A percentile compares a stretch with the other conserved stretches of the same genome.
Evolutionary conservation across 2,113 vertebrate species (phyloP).

Genomic region (Neofelis nebulosa): DNA sequence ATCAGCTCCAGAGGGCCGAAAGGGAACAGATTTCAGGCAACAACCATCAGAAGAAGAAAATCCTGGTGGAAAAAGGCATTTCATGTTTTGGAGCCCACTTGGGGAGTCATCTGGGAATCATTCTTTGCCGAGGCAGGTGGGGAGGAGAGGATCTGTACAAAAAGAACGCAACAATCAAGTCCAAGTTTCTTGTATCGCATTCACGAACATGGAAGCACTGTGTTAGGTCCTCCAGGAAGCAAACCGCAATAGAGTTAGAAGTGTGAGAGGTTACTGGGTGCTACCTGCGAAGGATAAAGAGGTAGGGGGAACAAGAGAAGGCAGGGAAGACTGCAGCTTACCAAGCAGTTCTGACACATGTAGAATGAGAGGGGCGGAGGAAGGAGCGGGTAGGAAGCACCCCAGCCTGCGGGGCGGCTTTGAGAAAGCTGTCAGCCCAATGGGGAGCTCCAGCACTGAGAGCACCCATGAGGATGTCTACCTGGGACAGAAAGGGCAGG

Average conservation of each 20-base stretch:
- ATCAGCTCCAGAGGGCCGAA: neutral
- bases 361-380: neutral
- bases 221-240: neutral
- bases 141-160: neutral
- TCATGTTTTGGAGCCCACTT: neutral
- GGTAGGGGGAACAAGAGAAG: neutral
- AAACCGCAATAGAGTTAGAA: neutral
- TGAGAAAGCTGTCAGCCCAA: neutral
- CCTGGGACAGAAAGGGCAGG: fast-evolving
- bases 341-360: neutral
- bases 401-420: neutral
- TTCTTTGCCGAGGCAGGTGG: neutral
- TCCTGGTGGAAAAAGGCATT: neutral
- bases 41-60: slow-evolving; percentile 20
- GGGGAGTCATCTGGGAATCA: neutral
- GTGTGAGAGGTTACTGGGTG: neutral
- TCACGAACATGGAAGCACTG: neutral
- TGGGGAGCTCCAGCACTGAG: neutral
- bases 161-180: neutral
- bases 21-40: neutral
- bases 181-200: neutral
- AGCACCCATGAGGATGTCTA: neutral
- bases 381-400: neutral
- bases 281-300: neutral
- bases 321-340: neutral